Evolutionary conservation across 2,888 invertebrate species (phyloP).

Genomic region (Chrysina gloriosa): DNA sequence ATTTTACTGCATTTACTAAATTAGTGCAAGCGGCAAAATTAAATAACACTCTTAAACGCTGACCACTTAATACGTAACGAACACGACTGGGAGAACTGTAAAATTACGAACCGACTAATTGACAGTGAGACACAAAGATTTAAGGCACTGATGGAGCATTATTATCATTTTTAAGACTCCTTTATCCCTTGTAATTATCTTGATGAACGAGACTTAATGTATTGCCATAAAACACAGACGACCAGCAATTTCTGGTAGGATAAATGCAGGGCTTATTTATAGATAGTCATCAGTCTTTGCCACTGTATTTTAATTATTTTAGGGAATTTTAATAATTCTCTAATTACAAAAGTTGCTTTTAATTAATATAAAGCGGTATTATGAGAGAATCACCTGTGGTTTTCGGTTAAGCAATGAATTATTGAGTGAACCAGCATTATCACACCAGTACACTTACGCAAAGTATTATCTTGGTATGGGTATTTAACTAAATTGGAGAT

Average conservation of each 20-base stretch:
- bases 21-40: too few relatives aligned
- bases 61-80: neutral
- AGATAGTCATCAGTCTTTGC: neutral
- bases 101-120: conserved; percentile 5
- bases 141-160: neutral
- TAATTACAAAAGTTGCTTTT: neutral
- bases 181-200: conserved; percentile 23
- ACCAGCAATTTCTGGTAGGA: neutral
- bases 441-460: too few relatives aligned
- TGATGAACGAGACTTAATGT: conserved; percentile 23
- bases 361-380: neutral
- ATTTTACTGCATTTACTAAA: too few relatives aligned
- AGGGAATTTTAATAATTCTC: conserved; percentile 6
- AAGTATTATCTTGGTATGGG: too few relatives aligned
- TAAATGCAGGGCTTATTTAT: neutral
- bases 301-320: conserved; percentile 8
- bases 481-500: too few relatives aligned
- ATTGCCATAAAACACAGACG: conserved; percentile 8
- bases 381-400: neutral
- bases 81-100: neutral
- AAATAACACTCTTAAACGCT: neutral
- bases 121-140: neutral
- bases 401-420: neutral
- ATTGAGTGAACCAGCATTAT: too few relatives aligned
- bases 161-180: conserved; percentile 11